Evolutionary conservation across 2,797 vertebrate species (phyloP), one percentile per base, ranked within the genome.

Genomic region (Bovichtus variegatus): DNA sequence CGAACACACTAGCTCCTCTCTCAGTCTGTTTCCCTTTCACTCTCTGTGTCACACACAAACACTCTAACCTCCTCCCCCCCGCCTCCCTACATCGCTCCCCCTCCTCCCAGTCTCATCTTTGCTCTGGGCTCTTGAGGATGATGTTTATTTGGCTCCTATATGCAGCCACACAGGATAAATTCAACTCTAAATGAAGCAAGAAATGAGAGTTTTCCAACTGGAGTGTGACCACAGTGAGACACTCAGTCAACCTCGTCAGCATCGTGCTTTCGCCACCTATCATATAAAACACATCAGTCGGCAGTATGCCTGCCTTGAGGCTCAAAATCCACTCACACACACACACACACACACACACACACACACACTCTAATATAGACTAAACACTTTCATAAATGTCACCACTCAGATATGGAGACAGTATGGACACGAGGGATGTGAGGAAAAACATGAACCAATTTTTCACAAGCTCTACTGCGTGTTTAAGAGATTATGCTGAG

Each of bases 141-240:
- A 89, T 93, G 92, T 93, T 91, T 86, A 84, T 83, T 91, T 79
- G 77, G 89, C 78, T 93, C 76, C 81, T 74, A n/a, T 21, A 62
- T 81, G 64, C 79, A 82, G 83, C 80, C 80, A 62, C 77, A 82
- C 71, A 57, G 73, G 61, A 77, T 77, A 54, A 80, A 75, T 87
- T 82, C 69, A 78, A 83, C 63, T 60, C 50, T 6, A 23, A 73
- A 81, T 63, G 46, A 51, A 54, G 62, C 68, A 58, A 65, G 7
- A 54, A 50, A 38, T 34, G 21, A 15, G 47, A 72, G 44, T 73
- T 61, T 77, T 81, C 23, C 46, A 78, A 50, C 31, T 63, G 55
- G 64, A 63, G 75, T 69, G 82, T 74, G 58, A 76, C 64, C 64
- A 51, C 38, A 55, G 44, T 36, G 53, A 87, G 67, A 62, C 55